Evolutionary conservation across 2,113 vertebrate genomes (phyloP).

Genomic region (Spea bombifrons): DNA sequence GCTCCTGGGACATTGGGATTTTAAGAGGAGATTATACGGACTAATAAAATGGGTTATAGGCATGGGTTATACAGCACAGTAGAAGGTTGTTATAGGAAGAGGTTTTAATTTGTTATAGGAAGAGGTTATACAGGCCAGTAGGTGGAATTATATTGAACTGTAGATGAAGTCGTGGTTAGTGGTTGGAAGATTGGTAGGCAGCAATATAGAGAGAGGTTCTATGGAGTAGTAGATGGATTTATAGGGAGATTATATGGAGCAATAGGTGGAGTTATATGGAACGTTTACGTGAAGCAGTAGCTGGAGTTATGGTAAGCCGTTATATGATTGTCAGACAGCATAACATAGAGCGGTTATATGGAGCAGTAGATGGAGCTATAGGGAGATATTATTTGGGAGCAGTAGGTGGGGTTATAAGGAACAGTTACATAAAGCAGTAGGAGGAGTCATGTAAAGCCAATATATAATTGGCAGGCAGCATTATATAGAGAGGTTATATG

Average conservation of each 20-base stretch:
- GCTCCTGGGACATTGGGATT: too few relatives aligned
- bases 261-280: conserved; percentile 39
- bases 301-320: conserved; percentile 29
- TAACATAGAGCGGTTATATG: background rate
- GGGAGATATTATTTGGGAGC: conserved; percentile 7
- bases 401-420: background rate
- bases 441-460: too few relatives aligned
- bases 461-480: too few relatives aligned
- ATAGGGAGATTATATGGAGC: conserved; percentile 44
- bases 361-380: conserved; percentile 28
- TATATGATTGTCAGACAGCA: too few relatives aligned
- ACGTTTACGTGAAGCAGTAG: conserved; percentile 29
- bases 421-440: background rate
- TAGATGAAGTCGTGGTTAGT: too few relatives aligned
- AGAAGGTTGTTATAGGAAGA: too few relatives aligned
- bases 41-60: too few relatives aligned
- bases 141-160: conserved; percentile 26
- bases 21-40: too few relatives aligned
- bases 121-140: conserved; percentile 7
- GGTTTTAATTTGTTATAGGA: background rate
- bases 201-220: background rate
- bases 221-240: too few relatives aligned
- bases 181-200: too few relatives aligned
- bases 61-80: too few relatives aligned
- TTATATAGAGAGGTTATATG: background rate